Percentiles rank a stretch among this genome's conserved stretches.
Conservation (phyloP, 2,797 vertebrate species). For the Eurystomus glaucurus region DNA sequence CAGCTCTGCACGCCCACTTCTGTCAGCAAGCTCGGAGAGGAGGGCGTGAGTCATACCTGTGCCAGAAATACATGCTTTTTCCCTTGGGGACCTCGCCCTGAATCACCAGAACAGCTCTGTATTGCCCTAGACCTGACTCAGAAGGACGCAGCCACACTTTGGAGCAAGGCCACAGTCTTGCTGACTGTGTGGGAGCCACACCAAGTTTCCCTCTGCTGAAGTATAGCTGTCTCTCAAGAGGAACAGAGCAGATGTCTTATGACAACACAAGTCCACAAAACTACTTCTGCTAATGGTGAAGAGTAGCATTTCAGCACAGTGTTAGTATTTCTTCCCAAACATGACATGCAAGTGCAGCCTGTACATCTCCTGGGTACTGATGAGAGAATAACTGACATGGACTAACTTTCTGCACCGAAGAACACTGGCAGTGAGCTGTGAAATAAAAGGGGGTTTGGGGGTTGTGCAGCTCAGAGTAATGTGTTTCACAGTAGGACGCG, state of each 20-base stretch:
- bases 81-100: not conserved
- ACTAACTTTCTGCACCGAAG: slow-evolving; percentile 35
- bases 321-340: slow-evolving; percentile 51
- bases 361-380: slow-evolving; percentile 34
- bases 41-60: not conserved
- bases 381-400: not conserved
- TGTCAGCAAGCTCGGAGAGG: not conserved
- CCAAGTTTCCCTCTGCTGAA: not conserved
- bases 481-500: not conserved
- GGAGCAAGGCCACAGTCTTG: not conserved
- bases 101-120: not conserved
- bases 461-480: slow-evolving; percentile 10
- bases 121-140: not conserved
- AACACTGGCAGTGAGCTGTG: slow-evolving; percentile 12
- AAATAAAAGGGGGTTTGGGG: slow-evolving; percentile 25
- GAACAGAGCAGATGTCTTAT: slow-evolving; percentile 24
- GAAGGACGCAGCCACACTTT: not conserved
- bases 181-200: not conserved
- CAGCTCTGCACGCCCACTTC: not conserved
- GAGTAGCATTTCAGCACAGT: not conserved
- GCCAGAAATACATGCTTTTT: not conserved
- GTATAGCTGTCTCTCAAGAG: slow-evolving; percentile 31
- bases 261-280: not conserved
- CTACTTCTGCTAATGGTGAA: slow-evolving; percentile 42
- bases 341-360: not conserved